These are phyloP conservation scores for Acleris emargana DNA, from an alignment of 2,888 invertebrate genomes.

Conservation along the genomic window DNA sequence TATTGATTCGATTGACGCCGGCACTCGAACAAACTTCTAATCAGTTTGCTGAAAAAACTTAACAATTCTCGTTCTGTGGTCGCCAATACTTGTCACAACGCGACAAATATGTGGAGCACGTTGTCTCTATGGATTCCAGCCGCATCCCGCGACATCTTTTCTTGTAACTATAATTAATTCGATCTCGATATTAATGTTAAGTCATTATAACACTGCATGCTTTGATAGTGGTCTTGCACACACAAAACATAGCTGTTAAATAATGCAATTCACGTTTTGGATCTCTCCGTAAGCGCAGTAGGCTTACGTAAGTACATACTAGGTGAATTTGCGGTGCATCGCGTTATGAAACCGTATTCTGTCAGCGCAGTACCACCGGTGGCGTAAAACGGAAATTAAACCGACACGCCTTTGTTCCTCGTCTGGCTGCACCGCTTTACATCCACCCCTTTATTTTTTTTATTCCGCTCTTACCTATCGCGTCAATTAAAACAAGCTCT, in stretches of 20 bases:
- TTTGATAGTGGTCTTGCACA: slow-evolving; percentile 5
- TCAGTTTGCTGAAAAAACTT: slow-evolving; percentile 23
- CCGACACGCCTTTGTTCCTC: slow-evolving; percentile 57
- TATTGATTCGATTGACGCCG: slow-evolving; percentile 24
- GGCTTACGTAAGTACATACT: slow-evolving; percentile 7
- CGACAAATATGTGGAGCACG: slow-evolving; percentile 23
- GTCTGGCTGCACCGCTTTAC: slow-evolving; percentile 33
- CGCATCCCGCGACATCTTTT: slow-evolving; percentile 14
- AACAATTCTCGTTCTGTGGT: slow-evolving; percentile 30
- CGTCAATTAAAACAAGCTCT: slow-evolving; percentile 9
- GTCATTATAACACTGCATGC: slow-evolving; percentile 34
- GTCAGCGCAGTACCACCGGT: slow-evolving; percentile 37
- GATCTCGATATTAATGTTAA: slow-evolving; percentile 29
- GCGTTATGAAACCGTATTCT: slow-evolving; percentile 41
- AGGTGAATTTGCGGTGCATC: slow-evolving; percentile 16
- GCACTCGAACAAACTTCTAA: slow-evolving; percentile 29
- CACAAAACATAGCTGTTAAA: slow-evolving; percentile 7
- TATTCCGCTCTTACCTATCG: neutral
- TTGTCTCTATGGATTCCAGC: slow-evolving; percentile 18
- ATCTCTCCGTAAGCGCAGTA: neutral
- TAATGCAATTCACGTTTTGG: slow-evolving; percentile 7
- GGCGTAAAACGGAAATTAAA: slow-evolving; percentile 62
- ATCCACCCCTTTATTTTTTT: slow-evolving; percentile 18
- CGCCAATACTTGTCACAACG: slow-evolving; percentile 22
- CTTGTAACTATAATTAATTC: slow-evolving; percentile 29